Conservation (phyloP, 2,113 vertebrate genomes). For the Sterna hirundo region DNA sequence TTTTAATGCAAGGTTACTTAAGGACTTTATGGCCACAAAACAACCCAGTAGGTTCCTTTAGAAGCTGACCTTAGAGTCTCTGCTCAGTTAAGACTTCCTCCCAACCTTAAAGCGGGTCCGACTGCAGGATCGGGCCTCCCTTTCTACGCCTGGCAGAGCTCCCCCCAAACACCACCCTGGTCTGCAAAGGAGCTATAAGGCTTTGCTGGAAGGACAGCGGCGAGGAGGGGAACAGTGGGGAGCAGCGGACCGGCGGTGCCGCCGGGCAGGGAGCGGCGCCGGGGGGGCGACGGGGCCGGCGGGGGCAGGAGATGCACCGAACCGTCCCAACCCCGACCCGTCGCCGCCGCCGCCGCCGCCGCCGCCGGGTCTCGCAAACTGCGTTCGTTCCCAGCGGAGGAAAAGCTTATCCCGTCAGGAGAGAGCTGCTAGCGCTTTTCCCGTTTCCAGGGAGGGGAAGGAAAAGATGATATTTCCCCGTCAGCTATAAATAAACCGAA, state of each 20-base stretch:
- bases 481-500: conserved; percentile 23
- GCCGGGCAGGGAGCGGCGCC: background rate
- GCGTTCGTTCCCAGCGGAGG: background rate
- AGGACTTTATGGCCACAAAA: background rate
- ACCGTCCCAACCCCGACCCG: background rate
- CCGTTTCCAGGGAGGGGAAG: background rate
- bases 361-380: background rate
- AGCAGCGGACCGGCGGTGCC: no score
- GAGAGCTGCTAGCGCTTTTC: background rate
- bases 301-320: background rate
- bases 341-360: background rate
- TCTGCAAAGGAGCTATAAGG: background rate
- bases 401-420: background rate
- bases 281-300: background rate
- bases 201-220: accelerated
- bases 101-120: no score
- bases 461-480: background rate
- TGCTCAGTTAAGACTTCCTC: background rate
- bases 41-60: background rate
- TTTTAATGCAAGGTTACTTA: background rate
- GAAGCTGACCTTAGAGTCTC: background rate
- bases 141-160: background rate
- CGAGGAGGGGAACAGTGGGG: background rate
- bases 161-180: background rate
- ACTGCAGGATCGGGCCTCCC: background rate